Evolutionary conservation across 2,113 vertebrate species (phyloP).

Genomic region (Corvus moneduloides): DNA sequence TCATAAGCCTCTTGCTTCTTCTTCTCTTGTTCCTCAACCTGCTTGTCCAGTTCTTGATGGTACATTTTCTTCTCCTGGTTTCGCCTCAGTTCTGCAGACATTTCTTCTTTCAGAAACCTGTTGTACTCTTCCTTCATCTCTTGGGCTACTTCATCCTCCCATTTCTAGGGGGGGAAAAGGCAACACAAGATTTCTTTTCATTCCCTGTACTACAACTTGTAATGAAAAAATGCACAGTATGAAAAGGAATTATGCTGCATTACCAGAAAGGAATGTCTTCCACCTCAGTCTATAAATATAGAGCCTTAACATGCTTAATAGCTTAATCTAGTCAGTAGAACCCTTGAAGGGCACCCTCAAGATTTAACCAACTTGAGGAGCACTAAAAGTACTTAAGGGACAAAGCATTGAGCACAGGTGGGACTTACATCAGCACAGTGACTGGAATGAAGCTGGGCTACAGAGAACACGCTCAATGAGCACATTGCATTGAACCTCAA

Average conservation of each 20-base stretch:
- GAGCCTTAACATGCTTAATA: not conserved
- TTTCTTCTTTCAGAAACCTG: conserved; percentile 67
- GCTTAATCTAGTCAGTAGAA: not conserved
- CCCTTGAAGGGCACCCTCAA: not conserved
- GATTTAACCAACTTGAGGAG: not conserved
- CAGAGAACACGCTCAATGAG: not conserved
- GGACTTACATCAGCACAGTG: accelerated
- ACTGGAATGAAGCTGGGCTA: too few species aligned
- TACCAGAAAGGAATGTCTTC: not conserved
- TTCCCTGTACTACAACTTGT: not conserved
- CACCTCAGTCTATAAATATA: not conserved
- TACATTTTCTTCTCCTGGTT: conserved; percentile 75
- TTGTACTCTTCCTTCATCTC: conserved; percentile 79
- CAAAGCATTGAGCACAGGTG: not conserved
- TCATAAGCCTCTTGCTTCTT: conserved; percentile 84
- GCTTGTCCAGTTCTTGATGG: conserved; percentile 82
- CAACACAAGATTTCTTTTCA: not conserved
- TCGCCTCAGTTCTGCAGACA: conserved; percentile 67
- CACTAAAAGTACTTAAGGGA: not conserved
- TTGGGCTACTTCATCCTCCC: conserved; percentile 76
- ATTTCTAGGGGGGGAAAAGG: conserved; percentile 71
- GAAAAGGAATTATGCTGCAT: not conserved
- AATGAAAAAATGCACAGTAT: not conserved
- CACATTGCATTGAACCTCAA: too few species aligned
- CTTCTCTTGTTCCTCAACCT: conserved; percentile 84